These are phyloP conservation scores for Acromyrmex heyeri DNA, from an alignment of 1,140 invertebrate genomes.

Conservation along the genomic window DNA sequence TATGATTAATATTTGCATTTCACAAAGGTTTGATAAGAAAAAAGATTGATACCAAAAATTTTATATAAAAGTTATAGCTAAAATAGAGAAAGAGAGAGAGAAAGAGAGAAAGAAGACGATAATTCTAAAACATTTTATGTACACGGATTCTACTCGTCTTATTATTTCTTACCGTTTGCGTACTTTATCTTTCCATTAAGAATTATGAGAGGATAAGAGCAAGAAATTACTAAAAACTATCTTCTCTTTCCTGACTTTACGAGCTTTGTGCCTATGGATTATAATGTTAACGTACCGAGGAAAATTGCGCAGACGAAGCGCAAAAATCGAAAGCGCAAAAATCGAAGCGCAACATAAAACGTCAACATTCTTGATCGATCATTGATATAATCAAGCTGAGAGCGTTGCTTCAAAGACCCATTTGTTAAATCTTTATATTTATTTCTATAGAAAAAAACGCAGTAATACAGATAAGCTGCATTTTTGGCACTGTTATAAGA, in stretches of 20 bases:
- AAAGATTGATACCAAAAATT: not conserved
- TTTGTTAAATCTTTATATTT: not conserved
- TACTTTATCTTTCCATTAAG: not conserved
- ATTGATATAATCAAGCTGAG: not conserved
- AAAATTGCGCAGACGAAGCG: conserved; percentile 19
- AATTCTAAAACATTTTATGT: not conserved
- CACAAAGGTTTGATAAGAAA: not conserved
- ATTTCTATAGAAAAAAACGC: not conserved
- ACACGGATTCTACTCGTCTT: not conserved
- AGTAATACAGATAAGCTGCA: not conserved
- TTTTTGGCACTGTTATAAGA: not conserved
- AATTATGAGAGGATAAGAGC: not conserved
- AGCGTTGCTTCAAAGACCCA: not conserved
- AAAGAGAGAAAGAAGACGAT: not conserved
- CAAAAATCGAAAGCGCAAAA: too few species aligned
- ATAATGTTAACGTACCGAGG: conserved; percentile 15
- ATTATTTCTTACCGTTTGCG: conserved; percentile 15
- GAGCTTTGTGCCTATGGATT: not conserved
- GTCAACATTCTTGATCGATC: not conserved
- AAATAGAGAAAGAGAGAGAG: not conserved
- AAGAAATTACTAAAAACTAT: conserved; percentile 27
- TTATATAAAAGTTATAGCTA: not conserved
- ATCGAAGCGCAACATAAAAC: conserved; percentile 6
- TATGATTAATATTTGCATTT: not conserved
- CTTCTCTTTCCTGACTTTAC: conserved; percentile 4